Percentiles rank a stretch among this genome's conserved stretches.
Evolutionary conservation across 2,888 invertebrate species (phyloP).

Genomic region (Morinoia aosen): DNA sequence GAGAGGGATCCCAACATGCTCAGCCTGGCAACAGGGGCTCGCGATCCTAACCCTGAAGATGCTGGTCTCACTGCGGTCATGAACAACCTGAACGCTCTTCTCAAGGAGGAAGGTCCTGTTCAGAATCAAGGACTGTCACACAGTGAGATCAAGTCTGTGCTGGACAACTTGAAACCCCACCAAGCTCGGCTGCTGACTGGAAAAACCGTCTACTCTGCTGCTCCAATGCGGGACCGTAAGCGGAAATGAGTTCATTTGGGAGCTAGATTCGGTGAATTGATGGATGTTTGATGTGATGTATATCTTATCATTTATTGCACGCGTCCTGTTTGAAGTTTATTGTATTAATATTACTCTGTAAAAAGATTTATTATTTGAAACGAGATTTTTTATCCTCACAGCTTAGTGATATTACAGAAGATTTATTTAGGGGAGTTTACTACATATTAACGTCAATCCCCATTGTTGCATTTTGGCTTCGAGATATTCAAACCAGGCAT

Average conservation of each 20-base stretch:
- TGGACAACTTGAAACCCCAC: background rate
- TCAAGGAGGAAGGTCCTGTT: constrained; percentile 24
- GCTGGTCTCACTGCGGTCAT: background rate
- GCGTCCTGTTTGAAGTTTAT: background rate
- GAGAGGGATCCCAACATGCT: constrained; percentile 25
- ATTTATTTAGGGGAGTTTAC: no score
- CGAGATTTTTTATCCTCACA: background rate
- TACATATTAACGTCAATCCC: background rate
- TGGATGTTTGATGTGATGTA: background rate
- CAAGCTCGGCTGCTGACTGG: background rate
- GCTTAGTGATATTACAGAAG: no score
- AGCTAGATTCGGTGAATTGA: background rate
- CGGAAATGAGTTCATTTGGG: background rate
- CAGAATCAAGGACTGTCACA: constrained; percentile 29
- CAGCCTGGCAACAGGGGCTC: background rate
- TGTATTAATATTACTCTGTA: background rate
- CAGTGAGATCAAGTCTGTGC: background rate
- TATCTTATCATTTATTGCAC: background rate
- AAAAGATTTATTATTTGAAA: background rate
- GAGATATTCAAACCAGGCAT: background rate
- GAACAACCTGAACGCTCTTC: background rate
- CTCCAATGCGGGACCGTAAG: background rate
- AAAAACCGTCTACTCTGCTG: constrained; percentile 41
- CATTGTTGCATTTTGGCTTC: background rate
- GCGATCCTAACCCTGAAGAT: background rate